Evolutionary conservation across 2,888 invertebrate species (phyloP).

Genomic region (Drosophila melanosoma): DNA sequence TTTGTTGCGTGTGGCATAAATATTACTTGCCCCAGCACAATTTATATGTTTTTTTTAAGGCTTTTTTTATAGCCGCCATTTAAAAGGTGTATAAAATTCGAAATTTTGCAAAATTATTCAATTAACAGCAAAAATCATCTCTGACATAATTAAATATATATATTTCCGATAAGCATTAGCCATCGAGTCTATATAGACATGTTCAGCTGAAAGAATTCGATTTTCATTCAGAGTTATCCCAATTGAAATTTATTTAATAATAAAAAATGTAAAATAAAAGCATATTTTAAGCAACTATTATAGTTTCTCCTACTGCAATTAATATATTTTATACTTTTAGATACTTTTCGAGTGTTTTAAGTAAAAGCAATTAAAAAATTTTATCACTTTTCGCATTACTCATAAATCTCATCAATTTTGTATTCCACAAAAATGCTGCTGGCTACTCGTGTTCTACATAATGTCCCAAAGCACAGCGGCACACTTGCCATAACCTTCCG

Average conservation of each 20-base stretch:
- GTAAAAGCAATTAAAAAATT: background rate
- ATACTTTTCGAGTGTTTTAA: background rate
- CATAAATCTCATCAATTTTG: background rate
- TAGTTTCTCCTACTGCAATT: background rate
- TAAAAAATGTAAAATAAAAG: background rate
- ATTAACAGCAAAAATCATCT: background rate
- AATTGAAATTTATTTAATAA: background rate
- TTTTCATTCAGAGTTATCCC: background rate
- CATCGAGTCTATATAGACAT: background rate
- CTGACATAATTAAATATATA: background rate
- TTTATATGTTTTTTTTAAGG: slow-evolving; percentile 1
- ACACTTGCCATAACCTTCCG: background rate
- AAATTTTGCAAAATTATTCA: background rate
- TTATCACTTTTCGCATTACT: background rate
- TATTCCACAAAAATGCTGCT: slow-evolving; percentile 2
- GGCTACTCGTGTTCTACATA: slow-evolving; percentile 17
- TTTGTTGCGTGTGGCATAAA: background rate
- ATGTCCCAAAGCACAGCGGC: slow-evolving; percentile 11
- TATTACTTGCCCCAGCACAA: background rate
- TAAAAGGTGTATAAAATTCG: background rate
- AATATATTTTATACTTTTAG: rapidly evolving
- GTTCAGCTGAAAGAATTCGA: background rate
- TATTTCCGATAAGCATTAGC: background rate
- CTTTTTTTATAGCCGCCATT: background rate
- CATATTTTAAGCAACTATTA: background rate